Evolutionary conservation across 2,113 vertebrate genomes (phyloP).

Genomic region (Xyliphius kryptos): DNA sequence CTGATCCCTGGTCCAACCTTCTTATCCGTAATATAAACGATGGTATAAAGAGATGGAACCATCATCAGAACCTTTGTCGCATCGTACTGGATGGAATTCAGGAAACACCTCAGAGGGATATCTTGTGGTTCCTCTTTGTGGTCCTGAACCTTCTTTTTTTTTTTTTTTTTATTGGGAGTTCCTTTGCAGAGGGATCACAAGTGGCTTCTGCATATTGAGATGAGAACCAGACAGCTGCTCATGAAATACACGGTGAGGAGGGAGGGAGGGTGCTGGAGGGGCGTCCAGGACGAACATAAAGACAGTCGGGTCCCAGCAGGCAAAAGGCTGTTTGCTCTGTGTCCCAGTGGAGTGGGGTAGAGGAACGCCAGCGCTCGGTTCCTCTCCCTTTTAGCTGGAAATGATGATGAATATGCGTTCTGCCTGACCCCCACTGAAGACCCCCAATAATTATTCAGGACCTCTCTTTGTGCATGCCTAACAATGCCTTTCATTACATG

Average conservation of each 20-base stretch:
- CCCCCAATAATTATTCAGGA: slow-evolving; percentile 68
- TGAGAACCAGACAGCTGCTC: slow-evolving; percentile 65
- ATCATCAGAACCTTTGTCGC: too few relatives aligned
- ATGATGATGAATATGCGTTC: slow-evolving; percentile 75
- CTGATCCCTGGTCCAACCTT: too few relatives aligned
- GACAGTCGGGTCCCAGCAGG: slow-evolving; percentile 47
- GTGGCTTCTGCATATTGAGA: slow-evolving; percentile 45
- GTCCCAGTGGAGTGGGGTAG: slow-evolving; percentile 46
- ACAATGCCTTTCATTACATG: slow-evolving; percentile 75
- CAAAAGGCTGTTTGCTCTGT: slow-evolving; percentile 44
- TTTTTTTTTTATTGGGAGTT: slow-evolving; percentile 36
- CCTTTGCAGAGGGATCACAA: slow-evolving; percentile 42
- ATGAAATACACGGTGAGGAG: slow-evolving; percentile 16
- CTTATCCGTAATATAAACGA: too few relatives aligned
- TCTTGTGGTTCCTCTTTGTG: too few relatives aligned
- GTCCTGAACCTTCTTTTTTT: too few relatives aligned
- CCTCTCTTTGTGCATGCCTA: slow-evolving; percentile 66
- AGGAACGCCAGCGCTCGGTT: slow-evolving; percentile 45
- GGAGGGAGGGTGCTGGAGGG: slow-evolving; percentile 1
- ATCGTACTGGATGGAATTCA: too few relatives aligned
- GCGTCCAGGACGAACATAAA: slow-evolving; percentile 46
- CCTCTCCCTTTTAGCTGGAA: slow-evolving; percentile 49
- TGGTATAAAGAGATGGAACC: too few relatives aligned
- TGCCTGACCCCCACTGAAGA: slow-evolving; percentile 62
- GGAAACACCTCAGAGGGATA: too few relatives aligned